A percentile compares a stretch with the other conserved stretches of the same genome.
These are phyloP conservation scores for Drosophila pachea DNA, from an alignment of 1,140 invertebrate genomes.

Conservation along the genomic window DNA sequence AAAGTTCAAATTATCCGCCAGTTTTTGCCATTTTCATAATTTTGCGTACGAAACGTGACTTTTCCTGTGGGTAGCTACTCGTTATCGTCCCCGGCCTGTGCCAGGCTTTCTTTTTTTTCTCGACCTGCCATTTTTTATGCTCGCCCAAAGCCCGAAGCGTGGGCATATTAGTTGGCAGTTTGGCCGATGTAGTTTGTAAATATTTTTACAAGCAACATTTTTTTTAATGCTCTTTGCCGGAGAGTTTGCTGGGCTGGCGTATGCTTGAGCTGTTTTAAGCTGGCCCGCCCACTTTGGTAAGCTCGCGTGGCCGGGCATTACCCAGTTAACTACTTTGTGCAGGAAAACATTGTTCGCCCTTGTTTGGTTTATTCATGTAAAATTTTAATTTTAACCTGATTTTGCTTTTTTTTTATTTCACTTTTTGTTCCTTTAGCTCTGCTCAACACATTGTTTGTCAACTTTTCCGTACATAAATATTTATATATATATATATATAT, in stretches of 20 bases:
- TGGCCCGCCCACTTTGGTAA: not conserved
- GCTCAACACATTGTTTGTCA: constrained; percentile 67
- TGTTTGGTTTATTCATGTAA: constrained; percentile 40
- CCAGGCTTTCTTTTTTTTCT: constrained; percentile 45
- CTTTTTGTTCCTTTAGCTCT: constrained; percentile 7
- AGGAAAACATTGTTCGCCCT: not conserved
- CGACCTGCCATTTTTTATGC: constrained; percentile 2
- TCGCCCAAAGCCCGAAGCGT: too few relatives aligned
- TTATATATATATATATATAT: too few relatives aligned
- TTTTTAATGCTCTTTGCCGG: too few relatives aligned
- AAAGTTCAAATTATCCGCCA: constrained; percentile 68
- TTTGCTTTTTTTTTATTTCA: constrained; percentile 48
- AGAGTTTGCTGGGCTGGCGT: too few relatives aligned
- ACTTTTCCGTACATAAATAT: constrained; percentile 40
- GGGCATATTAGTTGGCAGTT: not conserved
- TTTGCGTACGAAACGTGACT: constrained; percentile 74
- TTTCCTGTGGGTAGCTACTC: constrained; percentile 39
- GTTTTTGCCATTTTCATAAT: constrained; percentile 71
- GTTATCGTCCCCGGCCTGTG: constrained; percentile 39
- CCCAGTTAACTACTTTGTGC: not conserved
- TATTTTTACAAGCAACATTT: too few relatives aligned
- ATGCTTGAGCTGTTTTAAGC: too few relatives aligned
- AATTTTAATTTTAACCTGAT: constrained; percentile 72
- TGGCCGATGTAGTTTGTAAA: too few relatives aligned
- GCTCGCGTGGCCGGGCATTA: not conserved